Evolutionary conservation across 2,888 invertebrate genomes (phyloP).

Genomic region (Smittia aterrima): DNA sequence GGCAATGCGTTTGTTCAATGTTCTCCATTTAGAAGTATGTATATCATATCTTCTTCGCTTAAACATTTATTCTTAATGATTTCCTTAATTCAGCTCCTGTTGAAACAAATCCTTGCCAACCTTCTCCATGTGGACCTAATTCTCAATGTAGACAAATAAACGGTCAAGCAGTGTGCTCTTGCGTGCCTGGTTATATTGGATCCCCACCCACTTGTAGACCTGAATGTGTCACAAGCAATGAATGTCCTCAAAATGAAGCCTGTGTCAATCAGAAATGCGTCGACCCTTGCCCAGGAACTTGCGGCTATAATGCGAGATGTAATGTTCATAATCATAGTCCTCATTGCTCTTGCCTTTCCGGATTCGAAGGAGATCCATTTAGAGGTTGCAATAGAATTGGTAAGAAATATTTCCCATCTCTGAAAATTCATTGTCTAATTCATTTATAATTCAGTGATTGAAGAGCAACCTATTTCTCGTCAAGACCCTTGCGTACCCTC

Average conservation of each 20-base stretch:
- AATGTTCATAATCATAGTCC: constrained; percentile 68
- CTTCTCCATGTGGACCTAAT: constrained; percentile 75
- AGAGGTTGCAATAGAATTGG: constrained; percentile 57
- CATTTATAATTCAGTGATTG: too few relatives aligned
- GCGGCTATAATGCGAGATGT: constrained; percentile 69
- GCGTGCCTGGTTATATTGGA: constrained; percentile 60
- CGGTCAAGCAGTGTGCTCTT: constrained; percentile 60
- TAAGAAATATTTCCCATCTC: not conserved
- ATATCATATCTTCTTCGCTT: constrained; percentile 44
- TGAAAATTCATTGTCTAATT: too few relatives aligned
- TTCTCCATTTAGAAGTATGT: constrained; percentile 41
- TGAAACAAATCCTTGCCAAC: constrained; percentile 60
- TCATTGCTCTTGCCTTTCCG: constrained; percentile 63
- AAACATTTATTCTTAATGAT: constrained; percentile 48
- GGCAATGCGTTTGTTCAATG: constrained; percentile 73
- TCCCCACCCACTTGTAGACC: constrained; percentile 62
- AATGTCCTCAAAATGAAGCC: constrained; percentile 59
- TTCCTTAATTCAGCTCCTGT: constrained; percentile 44
- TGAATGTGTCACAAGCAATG: constrained; percentile 58
- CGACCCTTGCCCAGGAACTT: constrained; percentile 74
- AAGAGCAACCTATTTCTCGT: constrained; percentile 46
- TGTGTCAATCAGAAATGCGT: constrained; percentile 71
- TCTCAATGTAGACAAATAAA: constrained; percentile 71
- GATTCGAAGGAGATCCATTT: constrained; percentile 74
- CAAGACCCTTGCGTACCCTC: constrained; percentile 64